phyloP scores from a whole-genome alignment of 1,140 invertebrate genomes.

The Caerostris extrusa region DNA sequence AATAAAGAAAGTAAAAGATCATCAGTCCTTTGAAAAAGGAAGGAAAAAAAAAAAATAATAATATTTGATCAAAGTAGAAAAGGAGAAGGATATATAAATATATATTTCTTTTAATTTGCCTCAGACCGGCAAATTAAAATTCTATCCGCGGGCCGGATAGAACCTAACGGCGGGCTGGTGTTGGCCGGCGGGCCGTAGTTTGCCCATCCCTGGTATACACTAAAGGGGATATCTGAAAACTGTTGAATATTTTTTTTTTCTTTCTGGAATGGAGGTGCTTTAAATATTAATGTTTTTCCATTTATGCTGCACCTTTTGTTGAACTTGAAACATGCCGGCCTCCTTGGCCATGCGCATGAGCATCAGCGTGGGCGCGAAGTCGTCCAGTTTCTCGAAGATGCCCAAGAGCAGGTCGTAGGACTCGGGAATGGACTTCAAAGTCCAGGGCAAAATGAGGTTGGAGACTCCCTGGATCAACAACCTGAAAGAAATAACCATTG shows the following conservation, averaged over 20 bases:
- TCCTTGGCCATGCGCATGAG: constrained; percentile 50
- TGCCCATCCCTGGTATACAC: too few relatives aligned
- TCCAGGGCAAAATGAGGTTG: constrained; percentile 59
- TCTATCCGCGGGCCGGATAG: too few relatives aligned
- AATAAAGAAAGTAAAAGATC: too few relatives aligned
- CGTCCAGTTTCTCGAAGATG: background rate
- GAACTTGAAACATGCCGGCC: background rate
- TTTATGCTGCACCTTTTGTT: constrained; percentile 12
- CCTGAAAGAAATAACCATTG: background rate
- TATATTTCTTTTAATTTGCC: too few relatives aligned
- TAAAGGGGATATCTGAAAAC: background rate
- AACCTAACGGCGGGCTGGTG: too few relatives aligned
- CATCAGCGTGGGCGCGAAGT: background rate
- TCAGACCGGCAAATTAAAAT: too few relatives aligned
- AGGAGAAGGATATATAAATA: too few relatives aligned
- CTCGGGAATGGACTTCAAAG: constrained; percentile 41
- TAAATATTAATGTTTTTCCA: background rate
- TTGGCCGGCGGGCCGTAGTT: too few relatives aligned
- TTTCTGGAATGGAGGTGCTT: background rate
- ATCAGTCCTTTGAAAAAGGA: too few relatives aligned
- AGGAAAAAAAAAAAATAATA: too few relatives aligned
- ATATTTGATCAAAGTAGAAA: too few relatives aligned
- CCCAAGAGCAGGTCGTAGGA: constrained; percentile 62
- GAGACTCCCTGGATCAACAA: constrained; percentile 50
- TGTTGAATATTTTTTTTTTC: background rate